Evolutionary conservation across 2,113 vertebrate genomes (phyloP).

Genomic region (Rhineura floridana): DNA sequence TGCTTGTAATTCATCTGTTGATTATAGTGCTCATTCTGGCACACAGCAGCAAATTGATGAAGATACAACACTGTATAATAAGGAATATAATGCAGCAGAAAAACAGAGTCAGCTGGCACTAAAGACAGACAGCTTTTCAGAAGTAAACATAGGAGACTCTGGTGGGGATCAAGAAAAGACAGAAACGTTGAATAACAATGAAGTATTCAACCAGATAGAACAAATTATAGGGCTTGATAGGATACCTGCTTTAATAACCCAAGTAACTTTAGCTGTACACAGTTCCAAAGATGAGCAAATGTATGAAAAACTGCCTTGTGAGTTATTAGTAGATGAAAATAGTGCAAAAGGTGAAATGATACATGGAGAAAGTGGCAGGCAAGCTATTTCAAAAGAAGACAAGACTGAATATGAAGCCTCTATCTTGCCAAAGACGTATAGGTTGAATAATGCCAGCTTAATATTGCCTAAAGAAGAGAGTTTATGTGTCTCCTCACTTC

Average conservation of each 20-base stretch:
- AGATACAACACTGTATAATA: slow-evolving; percentile 37
- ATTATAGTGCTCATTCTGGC: background rate
- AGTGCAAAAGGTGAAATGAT: slow-evolving; percentile 23
- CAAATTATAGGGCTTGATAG: slow-evolving; percentile 35
- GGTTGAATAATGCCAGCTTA: slow-evolving; percentile 29
- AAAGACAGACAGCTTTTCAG: background rate
- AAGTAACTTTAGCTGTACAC: slow-evolving; percentile 25
- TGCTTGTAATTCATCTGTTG: slow-evolving; percentile 37
- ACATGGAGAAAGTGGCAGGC: background rate
- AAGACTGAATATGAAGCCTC: slow-evolving; percentile 35
- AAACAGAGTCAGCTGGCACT: slow-evolving; percentile 59
- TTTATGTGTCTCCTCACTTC: slow-evolving; percentile 30
- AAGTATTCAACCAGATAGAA: slow-evolving; percentile 32
- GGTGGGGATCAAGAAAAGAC: background rate
- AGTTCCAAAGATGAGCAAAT: slow-evolving; percentile 57
- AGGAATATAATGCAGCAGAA: slow-evolving; percentile 43
- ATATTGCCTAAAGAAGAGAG: slow-evolving; percentile 37
- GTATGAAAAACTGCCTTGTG: slow-evolving; percentile 37
- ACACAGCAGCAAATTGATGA: slow-evolving; percentile 42
- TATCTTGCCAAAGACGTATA: slow-evolving; percentile 46
- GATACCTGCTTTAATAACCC: slow-evolving; percentile 10
- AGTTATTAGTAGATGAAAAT: slow-evolving; percentile 20
- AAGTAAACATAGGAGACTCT: background rate
- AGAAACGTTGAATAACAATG: slow-evolving; percentile 44
- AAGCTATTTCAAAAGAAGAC: slow-evolving; percentile 8